Evolutionary conservation across 2,888 invertebrate species (phyloP).

Genomic region (Trichopoda pennipes): DNA sequence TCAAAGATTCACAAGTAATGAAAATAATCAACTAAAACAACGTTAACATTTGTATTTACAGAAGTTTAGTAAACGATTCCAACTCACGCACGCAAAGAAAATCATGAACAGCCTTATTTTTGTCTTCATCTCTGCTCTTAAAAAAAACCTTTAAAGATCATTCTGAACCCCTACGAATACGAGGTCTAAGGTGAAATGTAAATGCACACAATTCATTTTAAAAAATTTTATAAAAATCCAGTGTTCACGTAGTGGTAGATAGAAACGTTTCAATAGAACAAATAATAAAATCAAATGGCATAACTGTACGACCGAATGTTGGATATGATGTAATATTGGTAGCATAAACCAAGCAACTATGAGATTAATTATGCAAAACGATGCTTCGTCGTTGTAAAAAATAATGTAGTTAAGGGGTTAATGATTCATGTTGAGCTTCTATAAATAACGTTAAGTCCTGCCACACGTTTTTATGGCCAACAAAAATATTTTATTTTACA

Average conservation of each 20-base stretch:
- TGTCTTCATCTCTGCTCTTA: too few relatives aligned
- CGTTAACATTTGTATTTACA: slow-evolving; percentile 4
- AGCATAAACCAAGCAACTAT: slow-evolving; percentile 69
- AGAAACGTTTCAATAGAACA: background rate
- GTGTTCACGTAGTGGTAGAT: background rate
- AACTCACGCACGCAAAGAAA: background rate
- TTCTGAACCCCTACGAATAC: slow-evolving; percentile 9
- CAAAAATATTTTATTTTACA: slow-evolving; percentile 39
- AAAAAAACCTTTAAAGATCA: slow-evolving; percentile 23
- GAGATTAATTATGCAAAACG: slow-evolving; percentile 67
- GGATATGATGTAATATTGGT: slow-evolving; percentile 41
- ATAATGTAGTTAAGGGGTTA: slow-evolving; percentile 67
- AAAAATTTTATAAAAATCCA: background rate
- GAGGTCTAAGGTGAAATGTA: background rate
- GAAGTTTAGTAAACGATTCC: background rate
- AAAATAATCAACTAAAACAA: slow-evolving; percentile 17
- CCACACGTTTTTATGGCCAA: slow-evolving; percentile 32
- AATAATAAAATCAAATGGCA: slow-evolving; percentile 2
- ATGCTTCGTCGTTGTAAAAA: slow-evolving; percentile 60
- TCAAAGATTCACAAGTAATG: slow-evolving; percentile 26
- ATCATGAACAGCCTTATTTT: slow-evolving; percentile 27
- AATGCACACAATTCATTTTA: slow-evolving; percentile 5
- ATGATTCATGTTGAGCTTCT: slow-evolving; percentile 60
- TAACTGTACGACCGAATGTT: slow-evolving; percentile 34
- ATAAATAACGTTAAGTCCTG: slow-evolving; percentile 60